A percentile compares a stretch with the other conserved stretches of the same genome.
These are phyloP conservation scores for Adoxophyes honmai DNA, from an alignment of 1,140 invertebrate species.

Conservation along the genomic window DNA sequence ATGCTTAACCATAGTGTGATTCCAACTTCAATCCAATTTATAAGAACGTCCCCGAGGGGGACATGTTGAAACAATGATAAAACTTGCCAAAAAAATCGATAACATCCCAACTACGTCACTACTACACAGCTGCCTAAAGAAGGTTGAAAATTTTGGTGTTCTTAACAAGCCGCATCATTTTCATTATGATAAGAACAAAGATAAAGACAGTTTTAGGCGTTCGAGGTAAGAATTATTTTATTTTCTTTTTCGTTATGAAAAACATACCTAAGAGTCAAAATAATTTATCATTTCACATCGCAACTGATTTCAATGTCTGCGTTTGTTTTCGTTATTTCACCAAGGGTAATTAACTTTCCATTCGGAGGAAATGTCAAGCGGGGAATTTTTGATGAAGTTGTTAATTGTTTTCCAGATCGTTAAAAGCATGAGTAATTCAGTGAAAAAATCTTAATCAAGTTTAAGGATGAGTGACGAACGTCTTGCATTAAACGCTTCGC, in stretches of 20 bases:
- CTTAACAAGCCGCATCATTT: too few species aligned
- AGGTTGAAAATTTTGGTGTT: conserved; percentile 11
- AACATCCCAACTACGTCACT: conserved; percentile 25
- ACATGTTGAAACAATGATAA: conserved; percentile 60
- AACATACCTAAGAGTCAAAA: too few species aligned
- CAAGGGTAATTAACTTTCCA: conserved; percentile 60
- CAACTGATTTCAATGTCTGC: conserved; percentile 46
- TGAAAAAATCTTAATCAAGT: background rate
- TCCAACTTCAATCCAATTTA: conserved; percentile 71
- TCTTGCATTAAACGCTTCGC: too few species aligned
- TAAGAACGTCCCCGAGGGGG: conserved; percentile 61
- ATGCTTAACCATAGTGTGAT: conserved; percentile 42
- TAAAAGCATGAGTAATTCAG: conserved; percentile 2
- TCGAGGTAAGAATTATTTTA: too few species aligned
- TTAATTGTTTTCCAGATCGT: conserved; percentile 24
- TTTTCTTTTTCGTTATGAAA: too few species aligned
- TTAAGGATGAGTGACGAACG: too few species aligned
- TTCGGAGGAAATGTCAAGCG: conserved; percentile 40
- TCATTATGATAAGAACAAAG: too few species aligned
- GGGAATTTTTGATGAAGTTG: conserved; percentile 49
- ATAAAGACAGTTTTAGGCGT: too few species aligned
- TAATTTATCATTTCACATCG: conserved; percentile 56
- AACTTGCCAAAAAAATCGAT: conserved; percentile 52
- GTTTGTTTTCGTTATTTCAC: conserved; percentile 41
- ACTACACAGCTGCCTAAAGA: background rate